Evolutionary conservation across 2,888 invertebrate species (phyloP).

Genomic region (Spodoptera exigua): DNA sequence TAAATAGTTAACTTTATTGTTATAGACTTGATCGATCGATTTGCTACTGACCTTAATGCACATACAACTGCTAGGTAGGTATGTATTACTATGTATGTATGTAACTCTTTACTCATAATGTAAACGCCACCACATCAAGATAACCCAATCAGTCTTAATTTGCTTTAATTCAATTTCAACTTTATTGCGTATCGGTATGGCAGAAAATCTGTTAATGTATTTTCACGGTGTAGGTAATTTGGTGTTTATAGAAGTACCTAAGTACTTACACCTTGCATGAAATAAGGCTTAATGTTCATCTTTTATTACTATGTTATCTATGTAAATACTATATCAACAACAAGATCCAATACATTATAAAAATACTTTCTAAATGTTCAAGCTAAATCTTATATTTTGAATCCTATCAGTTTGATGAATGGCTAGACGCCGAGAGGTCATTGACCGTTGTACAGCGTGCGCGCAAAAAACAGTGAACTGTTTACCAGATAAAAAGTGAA

Average conservation of each 20-base stretch:
- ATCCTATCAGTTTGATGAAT: conserved; percentile 39
- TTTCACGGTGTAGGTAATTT: no score
- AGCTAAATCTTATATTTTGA: conserved; percentile 33
- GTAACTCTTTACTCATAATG: neutral
- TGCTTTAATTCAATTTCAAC: no score
- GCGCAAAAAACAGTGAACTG: neutral
- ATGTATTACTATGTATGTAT: neutral
- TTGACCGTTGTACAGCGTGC: conserved; percentile 19
- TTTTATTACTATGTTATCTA: no score
- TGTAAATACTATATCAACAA: conserved; percentile 4
- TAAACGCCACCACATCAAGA: neutral
- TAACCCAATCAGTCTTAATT: no score
- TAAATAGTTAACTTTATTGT: conserved; percentile 28
- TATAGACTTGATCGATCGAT: conserved; percentile 20
- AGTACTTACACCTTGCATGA: no score
- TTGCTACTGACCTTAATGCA: conserved; percentile 26
- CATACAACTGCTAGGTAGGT: neutral
- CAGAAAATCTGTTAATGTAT: no score
- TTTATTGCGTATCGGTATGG: no score
- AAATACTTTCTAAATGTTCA: conserved; percentile 61
- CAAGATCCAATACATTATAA: conserved; percentile 26
- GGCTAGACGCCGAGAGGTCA: conserved; percentile 32
- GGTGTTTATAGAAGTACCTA: no score
- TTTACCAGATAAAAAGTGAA: no score
- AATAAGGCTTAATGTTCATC: no score